phyloP scores from a whole-genome alignment of 2,797 vertebrate genomes.

The Anabas testudineus region DNA sequence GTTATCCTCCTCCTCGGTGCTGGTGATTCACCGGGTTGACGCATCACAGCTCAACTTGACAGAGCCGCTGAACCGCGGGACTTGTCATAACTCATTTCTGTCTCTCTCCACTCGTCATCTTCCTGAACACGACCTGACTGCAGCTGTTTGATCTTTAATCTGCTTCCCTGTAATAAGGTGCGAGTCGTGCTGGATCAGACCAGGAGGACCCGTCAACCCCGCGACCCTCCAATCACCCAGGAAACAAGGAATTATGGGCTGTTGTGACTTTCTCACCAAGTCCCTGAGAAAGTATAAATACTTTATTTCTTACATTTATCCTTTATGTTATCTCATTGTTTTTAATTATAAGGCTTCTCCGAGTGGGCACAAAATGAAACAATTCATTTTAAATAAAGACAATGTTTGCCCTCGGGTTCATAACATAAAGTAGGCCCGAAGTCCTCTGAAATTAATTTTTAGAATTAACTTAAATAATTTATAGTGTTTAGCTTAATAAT shows the following conservation, averaged over 20 bases:
- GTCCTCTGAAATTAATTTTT: background rate
- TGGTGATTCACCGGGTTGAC: conserved; percentile 82
- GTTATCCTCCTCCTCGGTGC: conserved; percentile 74
- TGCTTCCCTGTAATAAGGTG: conserved; percentile 49
- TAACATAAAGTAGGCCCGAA: background rate
- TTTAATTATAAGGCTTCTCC: background rate
- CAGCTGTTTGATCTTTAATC: conserved; percentile 74
- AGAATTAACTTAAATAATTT: background rate
- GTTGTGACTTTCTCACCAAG: background rate
- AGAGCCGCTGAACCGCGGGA: conserved; percentile 76
- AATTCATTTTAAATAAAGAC: background rate
- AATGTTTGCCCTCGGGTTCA: background rate
- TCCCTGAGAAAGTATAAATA: background rate
- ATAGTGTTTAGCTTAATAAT: background rate
- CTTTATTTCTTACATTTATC: background rate
- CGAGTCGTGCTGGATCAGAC: conserved; percentile 44
- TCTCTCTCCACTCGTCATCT: conserved; percentile 52
- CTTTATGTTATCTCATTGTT: background rate
- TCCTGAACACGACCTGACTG: conserved; percentile 28
- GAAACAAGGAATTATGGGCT: conserved; percentile 19
- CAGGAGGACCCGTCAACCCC: conserved; percentile 25
- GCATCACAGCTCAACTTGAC: conserved; percentile 75
- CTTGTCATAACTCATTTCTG: conserved; percentile 76
- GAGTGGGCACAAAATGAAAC: background rate
- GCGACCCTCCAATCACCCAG: conserved; percentile 27